Conservation (phyloP, 2,888 invertebrate species). For the Liopterus haemorrhoidalis region DNA sequence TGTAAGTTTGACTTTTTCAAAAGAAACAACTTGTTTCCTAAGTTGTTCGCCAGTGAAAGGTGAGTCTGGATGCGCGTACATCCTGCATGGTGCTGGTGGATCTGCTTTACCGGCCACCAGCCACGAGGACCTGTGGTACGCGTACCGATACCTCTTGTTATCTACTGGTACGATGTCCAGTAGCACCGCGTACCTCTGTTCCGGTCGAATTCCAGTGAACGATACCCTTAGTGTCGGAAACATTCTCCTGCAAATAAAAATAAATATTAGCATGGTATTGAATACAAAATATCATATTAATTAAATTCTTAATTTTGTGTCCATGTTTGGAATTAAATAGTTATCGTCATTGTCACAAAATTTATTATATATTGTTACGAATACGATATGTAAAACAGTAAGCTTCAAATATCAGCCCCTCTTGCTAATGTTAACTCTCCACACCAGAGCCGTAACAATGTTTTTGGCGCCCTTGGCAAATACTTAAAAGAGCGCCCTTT, state of each 20-base stretch:
- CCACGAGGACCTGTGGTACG: constrained; percentile 98
- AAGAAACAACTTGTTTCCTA: constrained; percentile 92
- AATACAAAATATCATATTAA: no score
- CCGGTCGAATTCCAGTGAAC: constrained; percentile 76
- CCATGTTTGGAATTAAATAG: no score
- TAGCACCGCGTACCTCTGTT: constrained; percentile 84
- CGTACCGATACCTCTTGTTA: constrained; percentile 93
- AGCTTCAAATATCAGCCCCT: no score
- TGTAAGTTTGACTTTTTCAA: constrained; percentile 97
- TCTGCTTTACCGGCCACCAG: constrained; percentile 97
- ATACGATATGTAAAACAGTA: no score
- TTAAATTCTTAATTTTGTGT: no score
- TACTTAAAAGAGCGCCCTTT: no score
- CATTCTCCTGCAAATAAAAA: constrained; percentile 89
- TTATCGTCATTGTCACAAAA: no score
- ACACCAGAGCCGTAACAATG: no score
- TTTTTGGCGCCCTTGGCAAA: no score
- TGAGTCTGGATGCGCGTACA: constrained; percentile 95
- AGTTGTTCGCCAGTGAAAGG: constrained; percentile 94
- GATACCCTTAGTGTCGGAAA: constrained; percentile 95
- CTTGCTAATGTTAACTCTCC: no score
- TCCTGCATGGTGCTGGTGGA: constrained; percentile 86
- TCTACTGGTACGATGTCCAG: constrained; percentile 97
- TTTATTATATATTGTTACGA: no score
- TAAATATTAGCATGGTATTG: no score